phyloP scores from a whole-genome alignment of 37 sponge, comb jelly and placozoan genomes.

The Oopsacas minuta region DNA sequence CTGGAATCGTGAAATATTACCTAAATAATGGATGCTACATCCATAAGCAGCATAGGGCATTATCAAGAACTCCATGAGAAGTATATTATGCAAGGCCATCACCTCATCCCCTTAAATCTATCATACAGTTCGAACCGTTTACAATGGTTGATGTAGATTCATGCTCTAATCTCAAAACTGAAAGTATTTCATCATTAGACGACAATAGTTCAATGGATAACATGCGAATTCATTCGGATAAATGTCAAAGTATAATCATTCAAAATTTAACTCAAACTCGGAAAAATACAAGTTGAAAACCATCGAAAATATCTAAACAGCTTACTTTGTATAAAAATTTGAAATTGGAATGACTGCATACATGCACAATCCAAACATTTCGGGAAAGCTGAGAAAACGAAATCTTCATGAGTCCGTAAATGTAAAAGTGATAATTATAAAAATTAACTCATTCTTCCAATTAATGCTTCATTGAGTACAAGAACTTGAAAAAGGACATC shows the following conservation, averaged over 20 bases:
- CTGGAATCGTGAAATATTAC: background rate
- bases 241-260: background rate
- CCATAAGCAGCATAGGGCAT: background rate
- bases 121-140: background rate
- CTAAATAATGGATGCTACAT: conserved; percentile 14
- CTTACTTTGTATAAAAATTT: background rate
- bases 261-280: conserved; percentile 2
- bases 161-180: background rate
- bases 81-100: conserved; percentile 10
- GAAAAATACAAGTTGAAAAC: conserved; percentile 2
- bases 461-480: background rate
- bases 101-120: background rate
- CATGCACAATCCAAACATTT: background rate
- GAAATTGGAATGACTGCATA: conserved; percentile 1
- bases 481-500: background rate
- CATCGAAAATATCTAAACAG: background rate
- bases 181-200: background rate
- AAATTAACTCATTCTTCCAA: background rate
- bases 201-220: background rate
- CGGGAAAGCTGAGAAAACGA: background rate
- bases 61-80: conserved; percentile 9
- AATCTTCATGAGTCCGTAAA: background rate
- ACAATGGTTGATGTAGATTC: background rate
- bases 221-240: background rate
- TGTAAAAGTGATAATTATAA: background rate